Conservation (phyloP, 1,140 invertebrate genomes). For the Zaprionus nigranus region DNA sequence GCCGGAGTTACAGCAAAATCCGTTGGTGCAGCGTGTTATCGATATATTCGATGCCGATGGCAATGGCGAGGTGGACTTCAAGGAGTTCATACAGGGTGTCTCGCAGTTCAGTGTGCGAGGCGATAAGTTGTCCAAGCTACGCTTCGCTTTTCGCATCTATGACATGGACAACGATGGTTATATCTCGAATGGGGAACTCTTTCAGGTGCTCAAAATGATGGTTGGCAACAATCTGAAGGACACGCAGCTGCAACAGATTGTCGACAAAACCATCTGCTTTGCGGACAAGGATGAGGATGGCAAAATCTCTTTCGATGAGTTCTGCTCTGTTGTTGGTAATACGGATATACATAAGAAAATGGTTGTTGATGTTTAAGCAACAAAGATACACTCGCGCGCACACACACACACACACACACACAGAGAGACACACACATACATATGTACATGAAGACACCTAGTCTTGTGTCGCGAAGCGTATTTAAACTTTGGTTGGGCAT, state of each 20-base stretch:
- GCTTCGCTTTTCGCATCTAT: constrained; percentile 99
- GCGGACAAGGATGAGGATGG: constrained; percentile 98
- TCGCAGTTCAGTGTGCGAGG: constrained; percentile 99
- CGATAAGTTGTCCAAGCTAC: constrained; percentile 98
- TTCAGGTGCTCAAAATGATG: constrained; percentile 99
- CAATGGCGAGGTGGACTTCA: constrained; percentile 95
- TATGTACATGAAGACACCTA: not conserved
- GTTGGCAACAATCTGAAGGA: constrained; percentile 98
- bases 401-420: constrained; percentile 5
- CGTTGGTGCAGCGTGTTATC: constrained; percentile 98
- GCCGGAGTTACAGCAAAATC: constrained; percentile 99
- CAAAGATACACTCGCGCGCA: constrained; percentile 11
- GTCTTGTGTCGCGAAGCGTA: not conserved
- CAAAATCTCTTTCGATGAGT: constrained; percentile 98
- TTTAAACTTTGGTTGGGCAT: constrained; percentile 32
- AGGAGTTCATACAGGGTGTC: constrained; percentile 99
- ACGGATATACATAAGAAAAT: constrained; percentile 99
- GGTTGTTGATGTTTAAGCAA: constrained; percentile 96
- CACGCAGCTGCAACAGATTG: constrained; percentile 97
- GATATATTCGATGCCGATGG: constrained; percentile 99
- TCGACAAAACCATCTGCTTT: constrained; percentile 98
- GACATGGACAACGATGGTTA: constrained; percentile 99
- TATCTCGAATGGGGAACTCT: constrained; percentile 99
- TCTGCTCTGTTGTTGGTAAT: constrained; percentile 97
- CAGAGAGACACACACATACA: constrained; percentile 2